Evolutionary conservation across 2,113 vertebrate genomes (phyloP), one percentile per base, ranked within the genome.

Genomic region (Oryzias woworae): DNA sequence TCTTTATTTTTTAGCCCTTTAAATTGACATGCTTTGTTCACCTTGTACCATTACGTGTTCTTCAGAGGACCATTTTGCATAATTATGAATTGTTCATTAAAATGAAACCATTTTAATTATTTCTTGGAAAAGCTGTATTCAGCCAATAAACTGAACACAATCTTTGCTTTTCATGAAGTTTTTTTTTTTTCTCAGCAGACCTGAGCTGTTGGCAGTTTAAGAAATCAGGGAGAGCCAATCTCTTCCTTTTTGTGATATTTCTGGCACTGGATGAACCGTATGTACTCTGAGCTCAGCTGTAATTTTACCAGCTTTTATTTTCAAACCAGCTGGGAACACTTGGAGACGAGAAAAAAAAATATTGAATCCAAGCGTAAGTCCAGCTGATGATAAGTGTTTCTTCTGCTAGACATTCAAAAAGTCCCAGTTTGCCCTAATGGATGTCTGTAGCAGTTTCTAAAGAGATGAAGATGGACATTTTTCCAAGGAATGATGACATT

Each of bases 271-370:
- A 0, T n/a, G 53, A 58, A 36, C 5, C 7, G 8, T 46, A 41
- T 51, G 13, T 4, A 44, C 60, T 58, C 53, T 7, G 54, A 53
- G 51, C 61, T 63, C 51, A 22, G 59, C 62, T 67, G 24, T 53
- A 52, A 68, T 18, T 72, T 72, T 26, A 56, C 65, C 54, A 46
- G 48, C 56, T 66, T 70, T 64, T 43, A 50, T 77, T 63, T 65
- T 44, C 59, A 46, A 44, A 67, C 61, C 77, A 80, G 77, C 81
- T 77, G 77, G 53, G 43, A 71, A 74, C 67, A 75, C 66, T 77
- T 41, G 58, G 28, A 36, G 53, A 10, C 53, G 31, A 51, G 23
- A 18, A 65, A 5, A 47, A 62, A 52, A 14, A 46, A n/a, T 56
- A 26, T 17, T 17, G 36, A 52, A 58, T 67, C 53, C 2, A 55